phyloP scores from a whole-genome alignment of 2,797 vertebrate genomes.

The Scolopax rusticola region DNA sequence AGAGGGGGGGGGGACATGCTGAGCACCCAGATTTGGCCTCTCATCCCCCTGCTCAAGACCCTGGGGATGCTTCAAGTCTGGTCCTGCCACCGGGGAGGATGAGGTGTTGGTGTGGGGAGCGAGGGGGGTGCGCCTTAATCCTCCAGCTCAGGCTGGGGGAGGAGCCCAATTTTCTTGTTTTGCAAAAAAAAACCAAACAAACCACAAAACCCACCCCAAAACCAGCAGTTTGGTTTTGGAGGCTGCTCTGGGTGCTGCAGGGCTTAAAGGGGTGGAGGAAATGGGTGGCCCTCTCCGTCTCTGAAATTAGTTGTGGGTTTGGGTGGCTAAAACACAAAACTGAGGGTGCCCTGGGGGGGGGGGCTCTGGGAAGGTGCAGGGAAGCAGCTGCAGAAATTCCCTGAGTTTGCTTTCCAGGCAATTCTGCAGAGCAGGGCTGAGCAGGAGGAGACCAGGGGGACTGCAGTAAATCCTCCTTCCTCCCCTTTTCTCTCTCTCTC shows the following conservation, averaged over 20 bases:
- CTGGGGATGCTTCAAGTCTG: background rate
- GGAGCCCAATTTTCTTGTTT: background rate
- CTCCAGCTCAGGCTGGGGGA: background rate
- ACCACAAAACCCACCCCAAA: no score
- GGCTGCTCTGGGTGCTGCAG: background rate
- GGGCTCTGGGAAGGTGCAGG: background rate
- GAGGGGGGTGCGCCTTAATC: rapidly evolving
- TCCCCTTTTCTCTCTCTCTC: background rate
- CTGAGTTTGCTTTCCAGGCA: slow-evolving; percentile 38
- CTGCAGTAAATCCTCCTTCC: slow-evolving; percentile 10
- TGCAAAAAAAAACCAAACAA: background rate
- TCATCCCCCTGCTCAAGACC: rapidly evolving
- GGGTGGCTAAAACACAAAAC: rapidly evolving
- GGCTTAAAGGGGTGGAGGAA: background rate
- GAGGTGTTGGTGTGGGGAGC: background rate
- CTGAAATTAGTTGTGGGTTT: background rate
- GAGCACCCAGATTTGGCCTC: background rate
- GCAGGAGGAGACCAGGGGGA: background rate
- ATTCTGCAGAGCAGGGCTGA: slow-evolving; percentile 39
- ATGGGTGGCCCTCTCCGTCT: background rate
- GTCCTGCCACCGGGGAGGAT: background rate
- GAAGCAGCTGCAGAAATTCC: slow-evolving; percentile 2
- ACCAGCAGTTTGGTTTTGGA: background rate
- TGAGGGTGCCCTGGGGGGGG: background rate
- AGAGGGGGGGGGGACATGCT: background rate